These are phyloP conservation scores for Grantiella picta DNA, from an alignment of 2,113 vertebrate species.

Conservation along the genomic window DNA sequence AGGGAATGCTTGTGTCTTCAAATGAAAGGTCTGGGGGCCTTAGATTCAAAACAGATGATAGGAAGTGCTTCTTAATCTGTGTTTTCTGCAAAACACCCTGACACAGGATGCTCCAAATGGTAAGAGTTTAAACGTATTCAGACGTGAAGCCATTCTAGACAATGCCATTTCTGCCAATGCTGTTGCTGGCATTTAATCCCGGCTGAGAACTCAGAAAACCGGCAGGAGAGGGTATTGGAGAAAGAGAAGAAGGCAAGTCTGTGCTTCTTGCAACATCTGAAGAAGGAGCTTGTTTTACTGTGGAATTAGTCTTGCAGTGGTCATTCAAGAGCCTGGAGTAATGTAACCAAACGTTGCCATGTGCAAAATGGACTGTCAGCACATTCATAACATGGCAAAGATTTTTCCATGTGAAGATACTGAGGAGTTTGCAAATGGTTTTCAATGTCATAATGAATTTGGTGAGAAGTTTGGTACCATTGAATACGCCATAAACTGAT, in stretches of 20 bases:
- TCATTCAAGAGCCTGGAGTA: constrained; percentile 81
- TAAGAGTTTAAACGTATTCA: background rate
- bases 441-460: constrained; percentile 84
- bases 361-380: constrained; percentile 85
- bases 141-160: background rate
- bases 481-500: constrained; percentile 83
- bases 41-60: background rate
- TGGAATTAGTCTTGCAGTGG: constrained; percentile 83
- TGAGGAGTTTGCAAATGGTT: constrained; percentile 70
- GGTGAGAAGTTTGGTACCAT: constrained; percentile 80
- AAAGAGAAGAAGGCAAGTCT: constrained; percentile 73
- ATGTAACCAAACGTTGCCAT: constrained; percentile 86
- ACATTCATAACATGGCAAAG: constrained; percentile 84
- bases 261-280: constrained; percentile 73
- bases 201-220: constrained; percentile 66
- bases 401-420: constrained; percentile 76
- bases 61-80: background rate
- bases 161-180: background rate
- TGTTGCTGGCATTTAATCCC: constrained; percentile 55
- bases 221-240: constrained; percentile 76
- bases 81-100: background rate
- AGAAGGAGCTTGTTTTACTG: constrained; percentile 71
- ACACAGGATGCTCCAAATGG: background rate
- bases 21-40: background rate
- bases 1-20: background rate